Percentiles rank a stretch among this genome's conserved stretches.
Conservation (phyloP, 2,113 vertebrate species). For the Haemorhous mexicanus region DNA sequence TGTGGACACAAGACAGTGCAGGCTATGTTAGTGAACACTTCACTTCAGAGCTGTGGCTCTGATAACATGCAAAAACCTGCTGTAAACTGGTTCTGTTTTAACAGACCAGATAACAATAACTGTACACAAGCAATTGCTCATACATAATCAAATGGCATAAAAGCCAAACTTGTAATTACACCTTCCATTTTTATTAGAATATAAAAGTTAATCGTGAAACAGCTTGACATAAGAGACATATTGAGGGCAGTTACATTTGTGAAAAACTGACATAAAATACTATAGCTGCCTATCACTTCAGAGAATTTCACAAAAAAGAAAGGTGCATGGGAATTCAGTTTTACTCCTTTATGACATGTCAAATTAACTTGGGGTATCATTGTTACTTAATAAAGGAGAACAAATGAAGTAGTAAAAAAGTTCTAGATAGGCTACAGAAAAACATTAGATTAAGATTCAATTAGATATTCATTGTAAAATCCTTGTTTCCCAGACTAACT, state of each 20-base stretch:
- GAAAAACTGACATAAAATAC: not conserved
- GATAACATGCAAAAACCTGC: not conserved
- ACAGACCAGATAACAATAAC: not conserved
- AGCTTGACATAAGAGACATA: not conserved
- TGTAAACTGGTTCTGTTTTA: not conserved
- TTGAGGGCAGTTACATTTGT: not conserved
- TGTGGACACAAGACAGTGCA: not conserved
- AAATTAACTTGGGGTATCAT: not conserved
- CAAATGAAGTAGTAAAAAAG: not conserved
- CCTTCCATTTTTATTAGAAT: not conserved
- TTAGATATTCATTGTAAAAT: not conserved
- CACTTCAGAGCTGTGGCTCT: not conserved
- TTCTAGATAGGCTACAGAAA: not conserved
- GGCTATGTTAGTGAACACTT: not conserved
- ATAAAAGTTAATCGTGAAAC: not conserved
- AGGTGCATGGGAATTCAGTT: not conserved
- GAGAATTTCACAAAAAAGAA: not conserved
- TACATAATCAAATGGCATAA: not conserved
- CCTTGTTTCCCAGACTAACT: not conserved
- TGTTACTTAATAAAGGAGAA: not conserved
- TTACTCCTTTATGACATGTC: not conserved
- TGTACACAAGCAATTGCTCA: not conserved
- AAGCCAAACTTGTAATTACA: not conserved
- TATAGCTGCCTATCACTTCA: not conserved
- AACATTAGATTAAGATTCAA: not conserved